Base-by-base conservation (phyloP, 2,888 invertebrate species). In the Cryptus viduatorius region DNA sequence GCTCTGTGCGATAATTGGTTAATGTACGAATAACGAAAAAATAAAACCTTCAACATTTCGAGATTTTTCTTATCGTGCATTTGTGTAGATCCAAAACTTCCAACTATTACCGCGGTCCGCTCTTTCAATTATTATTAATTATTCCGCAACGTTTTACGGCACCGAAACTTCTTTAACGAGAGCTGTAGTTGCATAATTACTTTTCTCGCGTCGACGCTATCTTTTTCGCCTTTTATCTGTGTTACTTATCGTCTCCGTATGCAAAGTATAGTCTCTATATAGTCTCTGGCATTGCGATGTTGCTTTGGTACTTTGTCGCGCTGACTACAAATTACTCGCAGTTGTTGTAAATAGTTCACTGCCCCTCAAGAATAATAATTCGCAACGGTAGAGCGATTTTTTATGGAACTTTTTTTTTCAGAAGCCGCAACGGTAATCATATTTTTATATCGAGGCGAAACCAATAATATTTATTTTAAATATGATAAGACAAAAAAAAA, bases 271-370 rank as follows among this genome's bases (percentile, higher is more conserved):
- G 37, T 1, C 24, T 24, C 24, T 24, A 3, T 24, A 24, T 24
- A 24, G 24, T 56, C 56, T 56, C 24, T 4, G 10, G 56, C 19
- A 56, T 19, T 56, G 56, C 56, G n/a, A 24, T 10, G 19, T 19
- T 56, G 24, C 24, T 19, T 56, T 56, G 56, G 24, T 19, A 19
- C 19, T 56, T 24, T 24, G 19, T 24, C 24, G 56, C 19, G 56
- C 56, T 56, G 19, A 56, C 56, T 56, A 56, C 19, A 56, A 56
- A 56, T 56, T 56, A 56, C 19, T 19, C 24, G 56, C 24, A 56
- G 56, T 19, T 56, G 24, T 37, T 56, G 53, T 10, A 56, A 24
- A 24, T 56, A 56, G 19, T 56, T 56, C 56, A 8, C 24, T 1
- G 56, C 12, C 56, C 56, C 56, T 56, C 24, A 19, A 24, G 56